Percentiles rank a stretch among this genome's conserved stretches.
Evolutionary conservation across 30 jellyfish, hydroid and myxozoan species (phyloP).

Genomic region (Turritopsis rubra): DNA sequence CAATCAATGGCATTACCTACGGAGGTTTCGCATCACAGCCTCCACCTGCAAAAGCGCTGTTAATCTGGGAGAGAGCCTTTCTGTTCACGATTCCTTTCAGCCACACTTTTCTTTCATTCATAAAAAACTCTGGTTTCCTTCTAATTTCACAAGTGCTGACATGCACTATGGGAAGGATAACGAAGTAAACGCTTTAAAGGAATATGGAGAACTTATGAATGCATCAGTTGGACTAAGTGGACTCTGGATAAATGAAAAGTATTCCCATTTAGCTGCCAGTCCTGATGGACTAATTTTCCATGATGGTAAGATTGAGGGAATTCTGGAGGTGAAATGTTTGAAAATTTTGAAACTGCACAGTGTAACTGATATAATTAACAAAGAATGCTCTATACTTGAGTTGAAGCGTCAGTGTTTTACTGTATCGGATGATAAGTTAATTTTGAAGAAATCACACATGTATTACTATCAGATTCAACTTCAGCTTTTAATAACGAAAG

Average conservation of each 20-base stretch:
- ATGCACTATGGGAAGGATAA: slow-evolving; percentile 27
- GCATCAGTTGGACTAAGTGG: slow-evolving; percentile 28
- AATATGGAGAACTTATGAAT: slow-evolving; percentile 17
- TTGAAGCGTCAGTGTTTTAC: slow-evolving; percentile 53
- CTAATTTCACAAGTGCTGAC: slow-evolving; percentile 1
- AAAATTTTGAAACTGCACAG: slow-evolving; percentile 27
- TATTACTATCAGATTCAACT: slow-evolving; percentile 56
- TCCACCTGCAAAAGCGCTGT: slow-evolving; percentile 15
- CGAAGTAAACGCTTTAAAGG: slow-evolving; percentile 25
- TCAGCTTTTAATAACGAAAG: slow-evolving; percentile 52
- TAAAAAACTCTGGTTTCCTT: slow-evolving; percentile 12
- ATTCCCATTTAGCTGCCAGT: slow-evolving; percentile 35
- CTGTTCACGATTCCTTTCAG: neutral
- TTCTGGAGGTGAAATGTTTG: slow-evolving; percentile 44
- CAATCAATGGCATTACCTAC: slow-evolving; percentile 10
- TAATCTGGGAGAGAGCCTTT: neutral
- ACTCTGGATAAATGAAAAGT: slow-evolving; percentile 37
- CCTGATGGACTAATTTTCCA: slow-evolving; percentile 46
- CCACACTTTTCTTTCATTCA: slow-evolving; percentile 14
- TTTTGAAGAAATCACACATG: slow-evolving; percentile 39
- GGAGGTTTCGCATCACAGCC: slow-evolving; percentile 40
- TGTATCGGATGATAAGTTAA: slow-evolving; percentile 26
- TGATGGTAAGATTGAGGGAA: slow-evolving; percentile 30
- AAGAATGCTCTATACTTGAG: neutral
- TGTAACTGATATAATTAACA: slow-evolving; percentile 20